Conservation (phyloP, 2,888 invertebrate genomes). For the Diarsia brunnea region DNA sequence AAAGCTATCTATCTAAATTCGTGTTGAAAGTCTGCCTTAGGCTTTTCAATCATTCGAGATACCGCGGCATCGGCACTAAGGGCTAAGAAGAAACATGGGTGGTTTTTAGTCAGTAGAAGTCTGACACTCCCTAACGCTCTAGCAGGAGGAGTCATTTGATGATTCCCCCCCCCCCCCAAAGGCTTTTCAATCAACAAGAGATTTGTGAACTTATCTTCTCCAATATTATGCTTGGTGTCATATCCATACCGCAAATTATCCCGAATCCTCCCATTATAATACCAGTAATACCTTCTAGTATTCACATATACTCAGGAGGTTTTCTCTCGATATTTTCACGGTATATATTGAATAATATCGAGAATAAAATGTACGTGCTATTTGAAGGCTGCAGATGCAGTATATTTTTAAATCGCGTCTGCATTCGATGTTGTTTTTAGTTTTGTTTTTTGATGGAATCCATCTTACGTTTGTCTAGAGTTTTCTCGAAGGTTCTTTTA, state of each 20-base stretch:
- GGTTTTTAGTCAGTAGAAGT: no score
- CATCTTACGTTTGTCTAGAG: constrained; percentile 6
- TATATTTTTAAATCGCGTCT: constrained; percentile 17
- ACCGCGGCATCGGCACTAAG: no score
- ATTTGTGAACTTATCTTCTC: background rate
- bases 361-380: constrained; percentile 11
- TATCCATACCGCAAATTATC: constrained; percentile 5
- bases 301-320: constrained; percentile 9
- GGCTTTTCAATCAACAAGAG: background rate
- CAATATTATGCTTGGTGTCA: constrained; percentile 12
- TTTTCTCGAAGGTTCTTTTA: background rate
- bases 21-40: background rate
- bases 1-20: no score
- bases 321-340: constrained; percentile 34
- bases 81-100: no score
- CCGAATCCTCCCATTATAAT: constrained; percentile 14
- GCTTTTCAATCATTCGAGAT: background rate
- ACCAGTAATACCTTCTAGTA: constrained; percentile 28
- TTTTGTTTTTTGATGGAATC: constrained; percentile 14
- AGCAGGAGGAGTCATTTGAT: no score
- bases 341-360: constrained; percentile 38
- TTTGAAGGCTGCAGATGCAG: constrained; percentile 25
- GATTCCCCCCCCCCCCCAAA: no score
- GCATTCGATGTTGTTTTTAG: background rate
- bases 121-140: no score